A percentile compares a stretch with the other conserved stretches of the same genome.
Evolutionary conservation across 2,797 vertebrate genomes (phyloP).

Genomic region (Arnoldichthys spilopterus): DNA sequence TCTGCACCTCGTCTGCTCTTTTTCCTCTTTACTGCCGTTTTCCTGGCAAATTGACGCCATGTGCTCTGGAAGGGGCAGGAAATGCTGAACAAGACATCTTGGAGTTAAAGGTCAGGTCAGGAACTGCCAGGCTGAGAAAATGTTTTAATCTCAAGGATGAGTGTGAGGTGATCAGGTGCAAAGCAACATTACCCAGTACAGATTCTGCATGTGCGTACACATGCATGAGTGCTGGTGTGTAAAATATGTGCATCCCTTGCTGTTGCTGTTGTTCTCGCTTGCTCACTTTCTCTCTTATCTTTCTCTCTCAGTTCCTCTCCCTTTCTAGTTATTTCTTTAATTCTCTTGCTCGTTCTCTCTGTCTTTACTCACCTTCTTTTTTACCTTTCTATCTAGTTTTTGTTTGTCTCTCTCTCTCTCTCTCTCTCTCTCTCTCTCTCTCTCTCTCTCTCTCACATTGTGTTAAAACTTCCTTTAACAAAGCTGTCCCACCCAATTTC

Average conservation of each 20-base stretch:
- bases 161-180: not conserved
- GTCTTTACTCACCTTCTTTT: too few species aligned
- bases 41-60: not conserved
- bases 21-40: not conserved
- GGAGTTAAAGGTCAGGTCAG: not conserved
- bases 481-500: slow-evolving; percentile 31
- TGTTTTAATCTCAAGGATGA: not conserved
- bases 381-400: not conserved
- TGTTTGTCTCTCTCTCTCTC: not conserved
- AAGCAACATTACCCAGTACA: not conserved
- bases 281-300: not conserved
- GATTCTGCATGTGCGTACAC: too few species aligned
- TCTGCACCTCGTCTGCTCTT: not conserved
- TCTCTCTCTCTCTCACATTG: slow-evolving; percentile 8
- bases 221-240: too few species aligned
- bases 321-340: not conserved
- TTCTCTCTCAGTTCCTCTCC: not conserved
- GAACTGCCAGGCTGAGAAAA: not conserved
- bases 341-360: not conserved
- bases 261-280: not conserved
- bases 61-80: not conserved
- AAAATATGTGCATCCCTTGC: too few species aligned
- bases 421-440: slow-evolving; percentile 5
- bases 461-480: slow-evolving; percentile 30
- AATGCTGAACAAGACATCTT: slow-evolving; percentile 2